These are phyloP conservation scores for Drosophila ficusphila DNA, from an alignment of 1,140 invertebrate species.

Conservation along the genomic window DNA sequence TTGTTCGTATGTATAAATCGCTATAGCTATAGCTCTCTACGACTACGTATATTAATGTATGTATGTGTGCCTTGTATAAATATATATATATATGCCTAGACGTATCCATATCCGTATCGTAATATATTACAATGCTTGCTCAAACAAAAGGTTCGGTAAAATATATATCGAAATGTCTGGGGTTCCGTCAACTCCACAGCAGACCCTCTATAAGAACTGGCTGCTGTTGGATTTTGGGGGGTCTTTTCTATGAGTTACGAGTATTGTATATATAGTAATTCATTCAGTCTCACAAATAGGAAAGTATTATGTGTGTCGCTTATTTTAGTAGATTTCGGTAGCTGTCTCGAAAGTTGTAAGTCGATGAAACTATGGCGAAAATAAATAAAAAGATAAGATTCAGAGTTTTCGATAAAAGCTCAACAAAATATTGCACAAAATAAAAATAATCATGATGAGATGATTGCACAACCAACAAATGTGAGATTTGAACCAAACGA, in stretches of 20 bases:
- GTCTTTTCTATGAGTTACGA: conserved; percentile 46
- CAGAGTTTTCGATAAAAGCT: neutral
- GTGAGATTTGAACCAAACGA: conserved; percentile 41
- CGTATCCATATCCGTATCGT: conserved; percentile 18
- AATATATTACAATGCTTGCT: conserved; percentile 43
- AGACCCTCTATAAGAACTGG: neutral
- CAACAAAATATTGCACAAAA: conserved; percentile 38
- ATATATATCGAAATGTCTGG: conserved; percentile 45
- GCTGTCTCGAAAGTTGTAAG: conserved; percentile 4
- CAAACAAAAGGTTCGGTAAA: conserved; percentile 47
- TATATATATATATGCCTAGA: conserved; percentile 41
- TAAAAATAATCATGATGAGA: conserved; percentile 10
- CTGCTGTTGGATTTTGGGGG: neutral
- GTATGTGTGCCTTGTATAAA: conserved; percentile 39
- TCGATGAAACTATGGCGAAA: conserved; percentile 8
- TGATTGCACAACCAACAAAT: conserved; percentile 52
- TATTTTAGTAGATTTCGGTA: conserved; percentile 21
- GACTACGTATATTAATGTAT: conserved; percentile 47
- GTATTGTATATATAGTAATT: conserved; percentile 77
- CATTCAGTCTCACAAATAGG: conserved; percentile 81
- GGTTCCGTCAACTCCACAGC: neutral
- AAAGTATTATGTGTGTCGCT: conserved; percentile 69
- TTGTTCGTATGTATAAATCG: conserved; percentile 43
- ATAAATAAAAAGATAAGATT: neutral
- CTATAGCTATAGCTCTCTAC: conserved; percentile 45